These are phyloP conservation scores for Canis aureus DNA, from an alignment of 2,113 vertebrate genomes.

Conservation along the genomic window DNA sequence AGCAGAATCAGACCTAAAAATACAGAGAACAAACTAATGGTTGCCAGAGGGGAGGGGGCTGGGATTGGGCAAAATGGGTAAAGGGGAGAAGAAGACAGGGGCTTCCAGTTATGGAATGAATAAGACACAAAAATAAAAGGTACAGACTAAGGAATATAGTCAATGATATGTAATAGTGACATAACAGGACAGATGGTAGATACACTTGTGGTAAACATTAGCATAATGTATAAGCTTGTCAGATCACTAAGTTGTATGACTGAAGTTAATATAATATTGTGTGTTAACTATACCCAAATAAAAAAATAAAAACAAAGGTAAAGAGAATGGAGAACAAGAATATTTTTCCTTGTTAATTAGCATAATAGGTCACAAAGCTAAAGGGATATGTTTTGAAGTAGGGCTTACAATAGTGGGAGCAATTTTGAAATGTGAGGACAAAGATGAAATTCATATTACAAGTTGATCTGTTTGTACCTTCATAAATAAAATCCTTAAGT, in stretches of 20 bases:
- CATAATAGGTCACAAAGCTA: background rate
- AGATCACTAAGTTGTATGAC: background rate
- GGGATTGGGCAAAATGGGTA: background rate
- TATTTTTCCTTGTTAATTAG: background rate
- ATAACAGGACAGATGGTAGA: background rate
- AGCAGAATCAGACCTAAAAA: background rate
- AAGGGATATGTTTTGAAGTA: slow-evolving; percentile 20
- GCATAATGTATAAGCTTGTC: background rate
- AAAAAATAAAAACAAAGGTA: background rate
- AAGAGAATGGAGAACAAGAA: background rate
- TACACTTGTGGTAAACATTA: background rate
- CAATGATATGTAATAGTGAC: background rate
- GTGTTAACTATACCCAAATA: background rate
- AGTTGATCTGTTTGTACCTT: background rate
- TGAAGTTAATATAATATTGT: background rate
- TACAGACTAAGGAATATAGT: background rate
- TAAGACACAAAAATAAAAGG: background rate
- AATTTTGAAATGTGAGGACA: background rate
- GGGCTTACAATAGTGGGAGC: background rate
- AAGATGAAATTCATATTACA: background rate
- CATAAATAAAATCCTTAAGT: background rate
- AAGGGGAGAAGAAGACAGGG: background rate
- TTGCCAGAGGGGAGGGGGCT: background rate
- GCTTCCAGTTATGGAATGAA: background rate
- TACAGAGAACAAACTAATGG: background rate